A percentile compares a stretch with the other conserved stretches of the same genome.
phyloP scores from a whole-genome alignment of 2,113 vertebrate species.

The Copsychus sechellarum region DNA sequence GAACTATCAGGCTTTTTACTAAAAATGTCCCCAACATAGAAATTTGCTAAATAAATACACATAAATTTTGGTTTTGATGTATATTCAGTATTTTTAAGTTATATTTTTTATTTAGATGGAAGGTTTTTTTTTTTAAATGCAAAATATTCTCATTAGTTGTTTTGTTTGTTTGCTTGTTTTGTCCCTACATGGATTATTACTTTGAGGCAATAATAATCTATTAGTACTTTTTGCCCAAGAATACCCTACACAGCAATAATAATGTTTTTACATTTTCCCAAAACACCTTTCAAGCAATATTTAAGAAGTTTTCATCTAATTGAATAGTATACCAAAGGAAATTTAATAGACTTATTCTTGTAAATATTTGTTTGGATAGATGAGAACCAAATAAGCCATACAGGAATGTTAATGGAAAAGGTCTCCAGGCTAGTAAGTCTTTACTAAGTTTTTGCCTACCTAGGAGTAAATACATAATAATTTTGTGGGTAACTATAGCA shows the following conservation, averaged over 20 bases:
- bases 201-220: not conserved
- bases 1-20: not conserved
- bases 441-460: constrained; percentile 47
- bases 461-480: not conserved
- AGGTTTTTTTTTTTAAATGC: not conserved
- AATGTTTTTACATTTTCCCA: not conserved
- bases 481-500: not conserved
- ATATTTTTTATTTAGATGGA: not conserved
- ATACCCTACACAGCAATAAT: not conserved
- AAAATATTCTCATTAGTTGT: not conserved
- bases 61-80: not conserved
- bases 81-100: not conserved
- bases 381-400: not conserved
- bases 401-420: not conserved
- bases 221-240: not conserved
- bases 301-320: constrained; percentile 53
- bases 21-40: not conserved
- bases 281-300: constrained; percentile 18
- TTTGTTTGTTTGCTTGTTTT: not conserved
- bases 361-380: constrained; percentile 4
- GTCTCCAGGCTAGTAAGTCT: not conserved
- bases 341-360: constrained; percentile 27
- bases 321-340: constrained; percentile 18
- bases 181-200: not conserved
- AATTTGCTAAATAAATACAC: not conserved